Evolutionary conservation across 1,140 invertebrate species (phyloP).

Genomic region (Sinonovacula constricta): DNA sequence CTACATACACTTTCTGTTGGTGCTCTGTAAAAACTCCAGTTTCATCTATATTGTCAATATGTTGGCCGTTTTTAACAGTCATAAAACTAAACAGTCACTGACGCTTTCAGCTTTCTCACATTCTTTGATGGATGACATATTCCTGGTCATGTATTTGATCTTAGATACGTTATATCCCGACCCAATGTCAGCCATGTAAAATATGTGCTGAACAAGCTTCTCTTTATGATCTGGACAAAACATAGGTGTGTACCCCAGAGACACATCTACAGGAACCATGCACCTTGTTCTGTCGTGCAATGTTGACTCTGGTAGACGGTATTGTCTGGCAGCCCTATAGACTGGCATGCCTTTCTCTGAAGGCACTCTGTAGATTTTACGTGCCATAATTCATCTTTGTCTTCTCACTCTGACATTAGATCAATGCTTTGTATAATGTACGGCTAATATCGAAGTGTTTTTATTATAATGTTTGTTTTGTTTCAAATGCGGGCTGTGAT

Average conservation of each 20-base stretch:
- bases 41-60: no score
- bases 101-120: no score
- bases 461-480: no score
- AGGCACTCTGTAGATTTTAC: constrained; percentile 25
- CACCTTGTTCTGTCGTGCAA: constrained; percentile 34
- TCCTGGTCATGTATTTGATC: constrained; percentile 5
- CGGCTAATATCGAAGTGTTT: no score
- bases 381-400: constrained; percentile 4
- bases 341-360: constrained; percentile 35
- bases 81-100: no score
- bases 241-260: neutral
- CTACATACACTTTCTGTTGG: constrained; percentile 17
- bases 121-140: constrained; percentile 27
- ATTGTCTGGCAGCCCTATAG: constrained; percentile 39
- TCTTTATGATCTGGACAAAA: constrained; percentile 8
- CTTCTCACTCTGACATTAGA: no score
- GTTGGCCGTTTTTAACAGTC: no score
- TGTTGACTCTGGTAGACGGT: constrained; percentile 32
- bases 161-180: constrained; percentile 34
- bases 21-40: constrained; percentile 33
- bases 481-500: no score
- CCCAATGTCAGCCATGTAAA: constrained; percentile 33
- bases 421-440: no score
- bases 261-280: constrained; percentile 4
- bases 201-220: constrained; percentile 18